Conservation (phyloP, 53 echinoderm and acorn worm genomes). For the Hippasteria phrygiana region DNA sequence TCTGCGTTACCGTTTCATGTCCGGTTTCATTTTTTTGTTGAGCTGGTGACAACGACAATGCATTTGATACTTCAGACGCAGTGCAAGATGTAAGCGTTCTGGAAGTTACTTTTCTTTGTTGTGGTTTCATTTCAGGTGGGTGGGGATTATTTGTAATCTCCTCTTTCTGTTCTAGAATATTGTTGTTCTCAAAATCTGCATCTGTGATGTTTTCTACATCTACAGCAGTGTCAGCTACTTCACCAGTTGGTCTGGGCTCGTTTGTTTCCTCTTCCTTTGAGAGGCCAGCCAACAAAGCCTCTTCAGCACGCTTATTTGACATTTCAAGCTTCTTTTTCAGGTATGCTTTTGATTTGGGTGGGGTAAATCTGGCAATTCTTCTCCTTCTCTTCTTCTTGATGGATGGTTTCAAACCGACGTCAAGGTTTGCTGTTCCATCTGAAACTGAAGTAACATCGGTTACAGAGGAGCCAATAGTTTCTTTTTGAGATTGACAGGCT, state of each 20-base stretch:
- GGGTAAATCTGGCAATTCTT: conserved; percentile 36
- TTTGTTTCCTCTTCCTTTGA: not conserved
- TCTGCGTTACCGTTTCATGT: not conserved
- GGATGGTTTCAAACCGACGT: conserved; percentile 7
- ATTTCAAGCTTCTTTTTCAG: conserved; percentile 29
- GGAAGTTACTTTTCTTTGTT: not conserved
- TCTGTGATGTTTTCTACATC: not conserved
- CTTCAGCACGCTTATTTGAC: conserved; percentile 14
- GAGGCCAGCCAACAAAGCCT: not conserved
- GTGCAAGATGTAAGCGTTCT: not conserved
- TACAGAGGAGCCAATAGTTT: not conserved
- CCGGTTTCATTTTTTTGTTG: conserved; percentile 34
- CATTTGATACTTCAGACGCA: not conserved
- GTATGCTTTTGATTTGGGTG: conserved; percentile 54
- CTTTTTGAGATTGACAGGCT: too few relatives aligned
- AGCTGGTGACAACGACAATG: not conserved
- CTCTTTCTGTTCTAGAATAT: conserved; percentile 37
- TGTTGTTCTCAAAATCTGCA: conserved; percentile 58
- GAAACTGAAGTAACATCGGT: not conserved
- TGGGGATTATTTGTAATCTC: not conserved
- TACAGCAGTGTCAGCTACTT: not conserved
- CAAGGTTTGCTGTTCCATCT: not conserved
- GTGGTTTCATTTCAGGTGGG: not conserved
- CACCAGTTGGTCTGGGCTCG: not conserved
- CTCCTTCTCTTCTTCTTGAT: conserved; percentile 13